A percentile compares a stretch with the other conserved stretches of the same genome.
These are phyloP conservation scores for Melanocharis versteri DNA, from an alignment of 2,113 vertebrate genomes.

Conservation along the genomic window DNA sequence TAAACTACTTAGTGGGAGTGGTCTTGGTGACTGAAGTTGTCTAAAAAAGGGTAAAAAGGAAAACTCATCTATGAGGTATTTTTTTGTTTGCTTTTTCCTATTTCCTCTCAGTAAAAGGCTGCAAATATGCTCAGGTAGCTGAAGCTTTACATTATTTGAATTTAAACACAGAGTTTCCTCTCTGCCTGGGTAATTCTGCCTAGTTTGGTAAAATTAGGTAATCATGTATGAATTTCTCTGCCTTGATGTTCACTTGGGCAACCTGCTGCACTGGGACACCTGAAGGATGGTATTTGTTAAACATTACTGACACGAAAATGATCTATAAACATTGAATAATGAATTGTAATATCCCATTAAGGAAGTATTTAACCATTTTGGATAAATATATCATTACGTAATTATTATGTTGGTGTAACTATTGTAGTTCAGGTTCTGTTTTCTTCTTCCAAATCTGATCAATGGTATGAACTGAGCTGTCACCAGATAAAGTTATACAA, in stretches of 20 bases:
- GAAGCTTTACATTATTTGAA: not conserved
- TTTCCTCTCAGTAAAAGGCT: not conserved
- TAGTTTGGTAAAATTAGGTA: not conserved
- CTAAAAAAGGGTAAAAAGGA: not conserved
- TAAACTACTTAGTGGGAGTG: not conserved
- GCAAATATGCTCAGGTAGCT: not conserved
- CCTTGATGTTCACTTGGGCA: not conserved
- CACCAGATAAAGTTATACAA: not conserved
- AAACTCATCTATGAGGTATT: not conserved
- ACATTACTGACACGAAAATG: not conserved
- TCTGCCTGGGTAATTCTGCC: not conserved
- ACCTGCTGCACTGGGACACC: not conserved
- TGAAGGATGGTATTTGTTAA: not conserved
- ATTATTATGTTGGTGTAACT: not conserved
- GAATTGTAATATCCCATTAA: not conserved
- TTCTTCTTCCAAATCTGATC: not conserved
- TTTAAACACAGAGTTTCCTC: not conserved
- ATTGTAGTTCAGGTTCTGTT: not conserved
- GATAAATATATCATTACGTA: not conserved
- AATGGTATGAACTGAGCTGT: not conserved
- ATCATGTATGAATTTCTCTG: not conserved
- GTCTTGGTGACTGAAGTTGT: not conserved
- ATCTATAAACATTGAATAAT: not conserved
- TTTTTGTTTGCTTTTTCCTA: rapidly evolving
- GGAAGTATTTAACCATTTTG: not conserved